phyloP scores from a whole-genome alignment of 2,113 vertebrate genomes.

The Protobothrops mucrosquamatus region DNA sequence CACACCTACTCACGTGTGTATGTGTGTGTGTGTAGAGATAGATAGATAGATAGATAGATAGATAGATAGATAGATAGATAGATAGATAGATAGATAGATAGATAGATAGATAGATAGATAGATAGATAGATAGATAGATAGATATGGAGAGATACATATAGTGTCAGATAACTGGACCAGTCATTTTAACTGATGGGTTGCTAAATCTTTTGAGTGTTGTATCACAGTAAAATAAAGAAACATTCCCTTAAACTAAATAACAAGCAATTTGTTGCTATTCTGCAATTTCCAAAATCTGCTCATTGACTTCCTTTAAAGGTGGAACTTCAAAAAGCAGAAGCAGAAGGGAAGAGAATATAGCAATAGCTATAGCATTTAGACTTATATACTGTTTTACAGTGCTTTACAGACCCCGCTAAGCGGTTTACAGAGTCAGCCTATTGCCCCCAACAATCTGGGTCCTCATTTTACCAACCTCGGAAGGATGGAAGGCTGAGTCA shows the following conservation, averaged over 20 bases:
- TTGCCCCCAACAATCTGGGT: not conserved
- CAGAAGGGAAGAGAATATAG: not conserved
- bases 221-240: not conserved
- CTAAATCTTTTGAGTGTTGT: not conserved
- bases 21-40: not conserved
- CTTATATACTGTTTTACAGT: not conserved
- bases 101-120: too few species aligned
- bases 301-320: not conserved
- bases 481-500: not conserved
- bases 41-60: not conserved
- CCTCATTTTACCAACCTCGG: not conserved
- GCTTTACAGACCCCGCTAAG: not conserved
- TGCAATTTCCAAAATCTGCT: not conserved
- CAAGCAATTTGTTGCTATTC: not conserved
- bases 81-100: too few species aligned
- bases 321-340: not conserved
- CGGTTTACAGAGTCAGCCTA: not conserved
- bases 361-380: not conserved
- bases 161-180: too few species aligned
- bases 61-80: too few species aligned
- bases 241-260: not conserved
- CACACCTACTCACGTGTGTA: rapidly evolving
- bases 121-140: too few species aligned
- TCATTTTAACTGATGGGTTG: not conserved
- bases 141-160: too few species aligned